Percentiles rank a stretch among this genome's conserved stretches.
These are phyloP conservation scores for Leptura quadrifasciata DNA, from an alignment of 2,888 invertebrate genomes.

Conservation along the genomic window DNA sequence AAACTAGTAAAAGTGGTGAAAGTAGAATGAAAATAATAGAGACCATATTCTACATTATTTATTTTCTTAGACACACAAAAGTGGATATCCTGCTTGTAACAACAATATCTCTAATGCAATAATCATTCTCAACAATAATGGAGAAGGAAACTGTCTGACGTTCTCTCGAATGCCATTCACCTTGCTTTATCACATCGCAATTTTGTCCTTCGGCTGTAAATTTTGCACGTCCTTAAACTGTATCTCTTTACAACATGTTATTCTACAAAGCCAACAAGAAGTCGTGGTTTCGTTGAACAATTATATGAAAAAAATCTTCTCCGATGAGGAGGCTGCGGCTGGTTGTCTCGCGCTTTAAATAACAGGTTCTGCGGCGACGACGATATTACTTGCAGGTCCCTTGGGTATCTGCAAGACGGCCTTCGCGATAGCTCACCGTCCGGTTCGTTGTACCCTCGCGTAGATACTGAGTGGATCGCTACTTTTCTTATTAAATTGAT, in stretches of 20 bases:
- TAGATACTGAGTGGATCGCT: neutral
- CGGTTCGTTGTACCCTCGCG: constrained; percentile 13
- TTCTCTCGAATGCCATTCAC: neutral
- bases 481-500: no score
- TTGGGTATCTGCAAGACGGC: constrained; percentile 27
- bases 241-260: constrained; percentile 20
- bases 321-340: constrained; percentile 50
- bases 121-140: no score
- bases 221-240: constrained; percentile 23
- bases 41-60: no score
- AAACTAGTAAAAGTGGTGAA: no score
- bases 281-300: constrained; percentile 53
- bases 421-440: constrained; percentile 9
- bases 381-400: constrained; percentile 50
- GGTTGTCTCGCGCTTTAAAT: constrained; percentile 53
- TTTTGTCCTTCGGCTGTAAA: constrained; percentile 10
- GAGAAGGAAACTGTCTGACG: no score
- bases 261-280: constrained; percentile 27
- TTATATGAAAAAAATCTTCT: constrained; percentile 53
- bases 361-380: constrained; percentile 55
- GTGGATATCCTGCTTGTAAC: no score
- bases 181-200: constrained; percentile 9
- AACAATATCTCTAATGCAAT: no score
- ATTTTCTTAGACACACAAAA: no score
- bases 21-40: no score